Evolutionary conservation across 2,888 invertebrate species (phyloP), one percentile per base, ranked within the genome.

Genomic region (Diaperis boleti): DNA sequence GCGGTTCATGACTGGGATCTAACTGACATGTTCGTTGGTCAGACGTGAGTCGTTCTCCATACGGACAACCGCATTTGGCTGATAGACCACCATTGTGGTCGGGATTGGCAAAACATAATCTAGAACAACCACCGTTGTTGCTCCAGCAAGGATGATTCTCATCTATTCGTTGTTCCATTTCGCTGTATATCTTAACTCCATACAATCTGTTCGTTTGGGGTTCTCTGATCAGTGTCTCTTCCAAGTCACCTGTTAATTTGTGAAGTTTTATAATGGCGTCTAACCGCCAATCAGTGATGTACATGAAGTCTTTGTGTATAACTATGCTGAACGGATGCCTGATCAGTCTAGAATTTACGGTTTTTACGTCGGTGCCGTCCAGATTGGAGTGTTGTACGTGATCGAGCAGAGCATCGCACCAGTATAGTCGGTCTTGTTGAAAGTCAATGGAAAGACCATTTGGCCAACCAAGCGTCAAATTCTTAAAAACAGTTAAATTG

Each of bases 381-480:
- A 97, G 84, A 72, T 91, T 91, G 0, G 96, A 91, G 78, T 97
- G 96, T 76, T 97, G 97, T 0, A 98, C 95, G 81, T 98, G 96
- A 81, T 98, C 98, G 4, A 98, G 84, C 1, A 96, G 82, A 1
- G 98, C 98, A 78, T 98, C 98, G 76, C 96, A 97, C 98, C 98
- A 98, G 81, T 98, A 98, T 0, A 98, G 84, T 8, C 96, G 86
- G 79, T 97, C 92, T 11, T 88, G 87, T 29, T 86, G 86, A 76
- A 94, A 95, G 81, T 98, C 98, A 66, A 98, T 93, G 1, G 96
- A 94, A 2, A 98, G 83, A 0, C 98, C 98, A 79, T 98, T 98
- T 0, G 98, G 98, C 98, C 98, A 98, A 1, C 97, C 97, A 0
- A 98, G 85, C 0, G 96, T 93, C 0, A 96, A 88, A 75, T 95